phyloP scores from a whole-genome alignment of 2,797 vertebrate genomes.

The Bufotes viridis region DNA sequence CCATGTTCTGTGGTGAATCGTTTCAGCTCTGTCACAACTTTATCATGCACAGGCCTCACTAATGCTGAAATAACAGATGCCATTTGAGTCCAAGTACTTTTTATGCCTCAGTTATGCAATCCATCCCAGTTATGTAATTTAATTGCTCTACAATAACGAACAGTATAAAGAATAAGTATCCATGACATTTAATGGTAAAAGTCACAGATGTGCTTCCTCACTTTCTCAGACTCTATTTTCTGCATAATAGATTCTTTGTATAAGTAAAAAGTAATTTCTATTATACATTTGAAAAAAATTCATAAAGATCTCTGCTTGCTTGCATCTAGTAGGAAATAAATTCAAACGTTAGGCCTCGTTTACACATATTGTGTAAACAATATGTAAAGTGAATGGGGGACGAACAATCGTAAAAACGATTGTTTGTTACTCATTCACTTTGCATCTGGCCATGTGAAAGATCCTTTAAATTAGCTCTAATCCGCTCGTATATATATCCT shows the following conservation, averaged over 20 bases:
- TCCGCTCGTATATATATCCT: too few species aligned
- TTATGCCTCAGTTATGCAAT: background rate
- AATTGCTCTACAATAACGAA: background rate
- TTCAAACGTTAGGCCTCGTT: too few species aligned
- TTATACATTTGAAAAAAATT: too few species aligned
- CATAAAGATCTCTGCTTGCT: too few species aligned
- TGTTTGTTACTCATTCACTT: too few species aligned
- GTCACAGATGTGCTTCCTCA: background rate
- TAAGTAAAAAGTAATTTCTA: background rate
- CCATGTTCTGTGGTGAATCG: background rate
- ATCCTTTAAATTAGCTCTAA: too few species aligned
- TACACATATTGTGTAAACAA: too few species aligned
- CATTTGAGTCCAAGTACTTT: background rate
- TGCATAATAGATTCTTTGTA: background rate
- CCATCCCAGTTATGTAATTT: background rate
- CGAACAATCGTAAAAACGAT: too few species aligned
- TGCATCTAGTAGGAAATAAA: too few species aligned
- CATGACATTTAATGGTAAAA: background rate
- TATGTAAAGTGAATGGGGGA: too few species aligned
- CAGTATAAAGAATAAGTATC: background rate
- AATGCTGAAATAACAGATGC: background rate
- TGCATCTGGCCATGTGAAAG: too few species aligned
- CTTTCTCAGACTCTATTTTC: background rate
- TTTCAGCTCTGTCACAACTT: background rate
- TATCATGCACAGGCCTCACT: background rate